These are phyloP conservation scores for Andrena bucephala DNA, from an alignment of 2,888 invertebrate species.

Conservation along the genomic window DNA sequence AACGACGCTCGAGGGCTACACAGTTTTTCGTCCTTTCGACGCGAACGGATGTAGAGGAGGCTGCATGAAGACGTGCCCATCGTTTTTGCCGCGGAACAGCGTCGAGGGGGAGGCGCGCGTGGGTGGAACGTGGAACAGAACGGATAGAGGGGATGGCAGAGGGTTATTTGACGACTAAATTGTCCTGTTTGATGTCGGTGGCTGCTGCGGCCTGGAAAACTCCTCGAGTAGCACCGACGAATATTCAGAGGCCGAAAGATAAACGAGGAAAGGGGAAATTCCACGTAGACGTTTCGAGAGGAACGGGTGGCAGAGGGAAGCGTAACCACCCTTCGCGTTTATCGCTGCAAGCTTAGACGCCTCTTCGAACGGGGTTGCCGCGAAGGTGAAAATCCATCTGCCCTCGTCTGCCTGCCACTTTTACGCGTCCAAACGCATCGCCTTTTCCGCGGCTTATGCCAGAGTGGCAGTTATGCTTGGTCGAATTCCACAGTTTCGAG, in stretches of 20 bases:
- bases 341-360: slow-evolving; percentile 29
- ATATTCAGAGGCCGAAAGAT: neutral
- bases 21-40: slow-evolving; percentile 32
- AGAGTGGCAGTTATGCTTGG: slow-evolving; percentile 32
- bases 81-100: slow-evolving; percentile 29
- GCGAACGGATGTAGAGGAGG: neutral
- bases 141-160: slow-evolving; percentile 4
- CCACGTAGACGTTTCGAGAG: neutral
- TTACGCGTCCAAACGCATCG: slow-evolving; percentile 15
- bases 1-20: slow-evolving; percentile 25
- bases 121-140: slow-evolving; percentile 2
- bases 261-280: slow-evolving; percentile 21
- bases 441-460: slow-evolving; percentile 24
- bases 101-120: neutral
- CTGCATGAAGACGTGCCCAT: neutral
- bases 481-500: slow-evolving; percentile 30
- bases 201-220: slow-evolving; percentile 67
- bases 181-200: slow-evolving; percentile 78
- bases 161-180: slow-evolving; percentile 79
- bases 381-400: slow-evolving; percentile 26
- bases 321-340: slow-evolving; percentile 30
- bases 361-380: slow-evolving; percentile 6
- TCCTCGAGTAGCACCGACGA: slow-evolving; percentile 55
- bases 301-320: neutral
- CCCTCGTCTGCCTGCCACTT: slow-evolving; percentile 8